phyloP scores from a whole-genome alignment of 2,113 vertebrate species.

The Chaenocephalus aceratus region DNA sequence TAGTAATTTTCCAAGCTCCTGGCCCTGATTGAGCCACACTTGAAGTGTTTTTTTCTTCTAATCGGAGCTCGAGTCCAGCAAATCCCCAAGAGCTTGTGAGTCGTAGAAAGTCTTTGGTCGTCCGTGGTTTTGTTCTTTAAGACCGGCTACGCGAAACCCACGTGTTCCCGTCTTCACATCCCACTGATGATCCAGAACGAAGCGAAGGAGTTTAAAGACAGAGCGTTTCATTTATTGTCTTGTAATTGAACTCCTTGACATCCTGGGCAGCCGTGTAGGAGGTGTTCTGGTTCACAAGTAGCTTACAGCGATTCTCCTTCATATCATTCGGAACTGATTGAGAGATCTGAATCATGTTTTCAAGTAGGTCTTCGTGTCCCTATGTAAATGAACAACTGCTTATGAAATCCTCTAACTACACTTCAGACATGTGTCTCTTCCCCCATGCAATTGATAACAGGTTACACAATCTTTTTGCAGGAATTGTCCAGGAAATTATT shows the following conservation, averaged over 20 bases:
- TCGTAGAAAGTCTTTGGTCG: conserved; percentile 27
- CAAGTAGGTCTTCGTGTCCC: not conserved
- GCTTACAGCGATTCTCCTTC: not conserved
- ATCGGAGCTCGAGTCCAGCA: conserved; percentile 7
- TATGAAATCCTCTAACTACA: not conserved
- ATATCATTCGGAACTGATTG: not conserved
- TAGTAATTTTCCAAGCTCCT: not conserved
- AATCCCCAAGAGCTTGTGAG: not conserved
- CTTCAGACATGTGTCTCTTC: not conserved
- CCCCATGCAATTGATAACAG: not conserved
- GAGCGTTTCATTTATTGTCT: conserved; percentile 13
- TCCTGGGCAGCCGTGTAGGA: not conserved
- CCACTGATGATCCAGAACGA: conserved; percentile 24
- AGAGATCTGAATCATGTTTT: not conserved
- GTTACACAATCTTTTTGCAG: not conserved
- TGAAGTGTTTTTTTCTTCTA: conserved; percentile 12
- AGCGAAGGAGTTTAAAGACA: conserved; percentile 19
- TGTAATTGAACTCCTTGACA: conserved; percentile 23
- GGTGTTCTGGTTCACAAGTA: not conserved
- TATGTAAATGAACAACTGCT: not conserved
- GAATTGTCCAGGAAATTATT: not conserved
- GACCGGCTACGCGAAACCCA: no score
- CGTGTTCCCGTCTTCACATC: not conserved
- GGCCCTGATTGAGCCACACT: not conserved
- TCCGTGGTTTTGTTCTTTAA: conserved; percentile 36